These are phyloP conservation scores for Archilochus colubris DNA, from an alignment of 2,113 vertebrate genomes.

Conservation along the genomic window DNA sequence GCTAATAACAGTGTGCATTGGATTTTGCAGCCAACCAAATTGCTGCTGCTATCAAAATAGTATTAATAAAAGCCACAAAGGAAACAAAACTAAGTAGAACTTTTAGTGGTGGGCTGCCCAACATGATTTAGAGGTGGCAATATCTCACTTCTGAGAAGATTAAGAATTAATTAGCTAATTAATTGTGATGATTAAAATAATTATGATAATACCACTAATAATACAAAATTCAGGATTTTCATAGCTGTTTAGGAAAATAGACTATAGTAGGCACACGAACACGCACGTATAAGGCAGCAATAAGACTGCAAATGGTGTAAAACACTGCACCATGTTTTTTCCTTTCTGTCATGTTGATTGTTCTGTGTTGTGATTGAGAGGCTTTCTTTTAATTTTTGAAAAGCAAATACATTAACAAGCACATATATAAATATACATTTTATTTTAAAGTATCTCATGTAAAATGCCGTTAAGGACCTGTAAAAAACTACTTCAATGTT, in stretches of 20 bases:
- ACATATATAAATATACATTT: not conserved
- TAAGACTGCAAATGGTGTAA: not conserved
- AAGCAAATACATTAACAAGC: not conserved
- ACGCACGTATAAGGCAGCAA: not conserved
- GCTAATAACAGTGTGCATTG: constrained; percentile 17
- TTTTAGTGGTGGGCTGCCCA: not conserved
- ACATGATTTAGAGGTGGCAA: not conserved
- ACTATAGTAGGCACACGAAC: not conserved
- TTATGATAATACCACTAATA: not conserved
- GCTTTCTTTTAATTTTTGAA: not conserved
- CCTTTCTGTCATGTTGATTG: not conserved
- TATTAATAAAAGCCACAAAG: constrained; percentile 8
- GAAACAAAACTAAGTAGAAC: constrained; percentile 13
- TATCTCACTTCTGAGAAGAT: not conserved
- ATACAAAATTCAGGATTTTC: not conserved
- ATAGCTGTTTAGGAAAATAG: not conserved
- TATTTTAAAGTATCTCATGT: not conserved
- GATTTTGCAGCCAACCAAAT: constrained; percentile 31
- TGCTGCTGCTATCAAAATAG: constrained; percentile 32
- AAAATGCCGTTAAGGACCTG: not conserved
- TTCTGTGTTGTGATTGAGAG: not conserved
- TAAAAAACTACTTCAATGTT: not conserved
- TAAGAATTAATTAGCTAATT: too few relatives aligned
- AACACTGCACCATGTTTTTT: not conserved
- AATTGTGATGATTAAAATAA: not conserved